Conservation (phyloP, 2,888 invertebrate species). For the Syrista parreyssii region DNA sequence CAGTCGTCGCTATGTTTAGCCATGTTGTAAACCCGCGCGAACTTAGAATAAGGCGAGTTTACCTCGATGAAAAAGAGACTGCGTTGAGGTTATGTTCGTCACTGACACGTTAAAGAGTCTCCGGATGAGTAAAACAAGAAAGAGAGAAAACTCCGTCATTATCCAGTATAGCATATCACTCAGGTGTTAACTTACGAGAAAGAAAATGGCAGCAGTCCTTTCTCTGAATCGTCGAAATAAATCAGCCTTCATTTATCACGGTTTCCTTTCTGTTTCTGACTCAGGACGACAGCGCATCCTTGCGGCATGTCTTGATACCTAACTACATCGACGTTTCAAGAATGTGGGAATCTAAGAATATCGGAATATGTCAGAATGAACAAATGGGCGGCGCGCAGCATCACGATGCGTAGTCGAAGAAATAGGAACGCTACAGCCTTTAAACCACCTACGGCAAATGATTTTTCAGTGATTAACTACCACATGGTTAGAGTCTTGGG, state of each 20-base stretch:
- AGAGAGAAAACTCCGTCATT: background rate
- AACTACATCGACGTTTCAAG: background rate
- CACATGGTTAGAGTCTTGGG: conserved; percentile 32
- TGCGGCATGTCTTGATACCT: background rate
- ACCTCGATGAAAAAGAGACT: background rate
- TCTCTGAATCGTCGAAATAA: background rate
- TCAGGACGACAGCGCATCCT: background rate
- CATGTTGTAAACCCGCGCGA: conserved; percentile 27
- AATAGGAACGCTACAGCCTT: background rate
- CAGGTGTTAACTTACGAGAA: background rate
- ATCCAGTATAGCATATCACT: background rate
- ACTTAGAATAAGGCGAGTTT: conserved; percentile 39
- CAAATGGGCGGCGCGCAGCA: background rate
- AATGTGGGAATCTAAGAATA: background rate
- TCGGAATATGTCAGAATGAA: background rate
- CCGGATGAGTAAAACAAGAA: background rate
- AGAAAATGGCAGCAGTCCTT: background rate
- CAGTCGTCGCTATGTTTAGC: conserved; percentile 40
- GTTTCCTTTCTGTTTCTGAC: background rate
- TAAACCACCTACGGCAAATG: background rate
- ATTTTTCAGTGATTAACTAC: conserved; percentile 41
- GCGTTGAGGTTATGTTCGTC: background rate
- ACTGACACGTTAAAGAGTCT: background rate
- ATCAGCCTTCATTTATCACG: background rate
- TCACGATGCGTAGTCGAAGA: background rate